Conservation (phyloP, 2,888 invertebrate genomes). For the Sphaerophoria taeniata region DNA sequence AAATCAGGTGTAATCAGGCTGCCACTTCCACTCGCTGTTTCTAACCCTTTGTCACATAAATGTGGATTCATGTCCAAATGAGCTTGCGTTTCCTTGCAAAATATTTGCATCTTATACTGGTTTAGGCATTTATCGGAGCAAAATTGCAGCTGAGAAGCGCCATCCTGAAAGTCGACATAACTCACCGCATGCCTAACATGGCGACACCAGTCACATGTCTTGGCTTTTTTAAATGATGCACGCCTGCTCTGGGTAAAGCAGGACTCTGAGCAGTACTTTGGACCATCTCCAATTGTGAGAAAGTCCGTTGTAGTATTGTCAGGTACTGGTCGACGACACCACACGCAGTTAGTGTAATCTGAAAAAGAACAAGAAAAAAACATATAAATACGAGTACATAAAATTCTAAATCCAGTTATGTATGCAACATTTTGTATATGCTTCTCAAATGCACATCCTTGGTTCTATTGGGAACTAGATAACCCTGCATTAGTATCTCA, state of each 20-base stretch:
- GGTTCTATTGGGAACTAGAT: conserved; percentile 39
- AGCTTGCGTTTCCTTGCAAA: conserved; percentile 96
- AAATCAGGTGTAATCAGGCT: conserved; percentile 93
- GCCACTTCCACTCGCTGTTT: conserved; percentile 79
- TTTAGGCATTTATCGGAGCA: conserved; percentile 96
- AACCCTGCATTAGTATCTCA: conserved; percentile 12
- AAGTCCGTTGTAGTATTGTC: conserved; percentile 84
- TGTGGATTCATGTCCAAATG: conserved; percentile 94
- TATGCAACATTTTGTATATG: not conserved
- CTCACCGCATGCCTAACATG: conserved; percentile 95
- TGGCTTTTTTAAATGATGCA: conserved; percentile 94
- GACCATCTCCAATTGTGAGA: conserved; percentile 83
- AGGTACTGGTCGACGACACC: conserved; percentile 88
- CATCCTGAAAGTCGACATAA: conserved; percentile 96
- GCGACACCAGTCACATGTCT: conserved; percentile 97
- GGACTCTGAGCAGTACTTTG: conserved; percentile 90
- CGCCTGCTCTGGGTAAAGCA: conserved; percentile 95
- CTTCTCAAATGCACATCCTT: not conserved
- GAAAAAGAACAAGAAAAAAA: conserved; percentile 76
- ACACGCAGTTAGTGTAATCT: conserved; percentile 87
- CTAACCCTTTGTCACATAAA: conserved; percentile 83
- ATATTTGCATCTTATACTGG: conserved; percentile 98
- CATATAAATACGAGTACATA: not conserved
- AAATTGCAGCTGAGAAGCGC: conserved; percentile 95
- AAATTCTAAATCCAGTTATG: not conserved